phyloP scores from a whole-genome alignment of 2,797 vertebrate genomes.

The Myotis pilosus region DNA sequence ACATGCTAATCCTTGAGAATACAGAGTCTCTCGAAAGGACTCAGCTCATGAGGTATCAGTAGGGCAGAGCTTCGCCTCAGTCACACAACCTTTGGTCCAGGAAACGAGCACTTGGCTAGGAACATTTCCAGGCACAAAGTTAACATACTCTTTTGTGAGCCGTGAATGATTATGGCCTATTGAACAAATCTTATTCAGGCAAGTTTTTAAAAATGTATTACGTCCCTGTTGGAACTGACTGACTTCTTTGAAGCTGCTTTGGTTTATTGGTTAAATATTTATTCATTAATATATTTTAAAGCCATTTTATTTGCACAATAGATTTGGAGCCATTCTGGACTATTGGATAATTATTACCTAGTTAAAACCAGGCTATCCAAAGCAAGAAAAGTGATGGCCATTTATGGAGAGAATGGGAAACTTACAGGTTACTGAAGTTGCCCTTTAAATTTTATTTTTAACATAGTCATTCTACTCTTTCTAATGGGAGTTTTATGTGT shows the following conservation, averaged over 20 bases:
- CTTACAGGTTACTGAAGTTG: background rate
- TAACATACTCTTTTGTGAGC: background rate
- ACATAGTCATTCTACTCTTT: constrained; percentile 40
- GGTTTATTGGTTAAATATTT: constrained; percentile 50
- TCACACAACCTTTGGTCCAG: background rate
- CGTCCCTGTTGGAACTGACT: background rate
- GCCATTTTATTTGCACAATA: constrained; percentile 68
- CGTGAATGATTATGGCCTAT: background rate
- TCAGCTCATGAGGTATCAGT: background rate
- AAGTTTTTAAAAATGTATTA: constrained; percentile 30
- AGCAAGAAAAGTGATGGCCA: constrained; percentile 45
- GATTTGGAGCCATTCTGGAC: constrained; percentile 27
- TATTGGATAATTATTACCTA: constrained; percentile 33
- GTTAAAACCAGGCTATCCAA: constrained; percentile 23
- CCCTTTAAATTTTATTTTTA: constrained; percentile 66
- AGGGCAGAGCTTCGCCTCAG: background rate
- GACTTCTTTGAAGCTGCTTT: constrained; percentile 47
- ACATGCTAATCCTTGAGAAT: constrained; percentile 14
- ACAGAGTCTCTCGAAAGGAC: background rate
- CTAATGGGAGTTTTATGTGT: constrained; percentile 55
- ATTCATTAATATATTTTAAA: constrained; percentile 68
- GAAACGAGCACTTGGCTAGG: background rate
- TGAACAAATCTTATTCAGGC: constrained; percentile 38
- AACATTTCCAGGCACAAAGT: background rate
- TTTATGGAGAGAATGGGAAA: constrained; percentile 43